Evolutionary conservation across 2,888 invertebrate genomes (phyloP), one percentile per base, ranked within the genome.

Genomic region (Anorthoa munda): DNA sequence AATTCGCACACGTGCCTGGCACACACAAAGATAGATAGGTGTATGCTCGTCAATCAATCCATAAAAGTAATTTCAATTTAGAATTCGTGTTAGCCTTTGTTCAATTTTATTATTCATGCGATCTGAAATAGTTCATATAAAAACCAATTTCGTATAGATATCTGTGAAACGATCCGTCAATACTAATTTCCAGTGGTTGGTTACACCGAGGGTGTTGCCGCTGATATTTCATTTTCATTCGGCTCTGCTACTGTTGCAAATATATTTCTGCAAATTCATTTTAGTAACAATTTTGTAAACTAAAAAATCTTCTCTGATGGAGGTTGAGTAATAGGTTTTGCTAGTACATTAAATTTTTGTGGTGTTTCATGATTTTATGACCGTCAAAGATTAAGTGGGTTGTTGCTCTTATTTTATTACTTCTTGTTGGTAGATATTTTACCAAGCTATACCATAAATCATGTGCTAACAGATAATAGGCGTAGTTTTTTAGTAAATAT

Each of bases 141-240:
- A 90, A 89, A 88, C 60, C 86, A 87, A 89, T 89, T 88, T 83
- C 58, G 60, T 79, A 70, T 65, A 76, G n/a, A 31, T 81, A 84
- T 82, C 75, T 81, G 76, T 77, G 70, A 72, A 86, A 73, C 77
- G 67, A 76, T 86, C 80, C 77, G 79, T 89, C 89, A 84, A 86
- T 85, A 85, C 80, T 75, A 83, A 85, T 86, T 87, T 84, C 76
- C 84, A 84, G 67, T 74, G 76, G 70, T 72, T 77, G 81, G 70
- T 72, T 77, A 79, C 73, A 48, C 68, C 74, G 66, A n/a, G n/a
- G n/a, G 79, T 77, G 82, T 79, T 83, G 83, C 73, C 72, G 79
- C 81, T 74, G 86, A 86, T 83, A 87, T 89, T 91, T 89, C 80
- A 88, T 87, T 88, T 88, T 88, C 83, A 88, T 88, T 88, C 82